Evolutionary conservation across 2,113 vertebrate species (phyloP).

Genomic region (Ranitomeya imitator): DNA sequence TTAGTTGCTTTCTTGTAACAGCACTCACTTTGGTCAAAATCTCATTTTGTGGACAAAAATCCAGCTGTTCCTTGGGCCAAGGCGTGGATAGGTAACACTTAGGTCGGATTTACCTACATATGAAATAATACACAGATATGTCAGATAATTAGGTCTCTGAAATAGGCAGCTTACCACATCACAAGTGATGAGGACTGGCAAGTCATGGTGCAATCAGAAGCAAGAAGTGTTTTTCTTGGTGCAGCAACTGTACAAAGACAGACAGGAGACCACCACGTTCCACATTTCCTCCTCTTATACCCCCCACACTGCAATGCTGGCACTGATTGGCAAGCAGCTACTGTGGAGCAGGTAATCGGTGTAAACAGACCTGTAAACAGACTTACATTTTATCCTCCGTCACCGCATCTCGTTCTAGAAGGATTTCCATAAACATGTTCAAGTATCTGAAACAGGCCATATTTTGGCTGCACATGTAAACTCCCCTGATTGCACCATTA

Average conservation of each 20-base stretch:
- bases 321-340: neutral
- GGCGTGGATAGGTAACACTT: slow-evolving; percentile 2
- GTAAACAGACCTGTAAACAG: neutral
- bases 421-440: neutral
- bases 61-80: neutral
- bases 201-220: slow-evolving; percentile 15
- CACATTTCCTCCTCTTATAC: neutral
- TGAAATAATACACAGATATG: slow-evolving; percentile 11
- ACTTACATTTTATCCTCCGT: neutral
- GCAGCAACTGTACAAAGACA: neutral
- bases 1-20: neutral
- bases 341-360: neutral
- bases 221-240: neutral
- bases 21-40: slow-evolving; percentile 19
- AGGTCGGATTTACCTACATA: neutral
- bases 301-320: neutral
- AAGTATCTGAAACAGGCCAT: neutral
- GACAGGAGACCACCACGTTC: neutral
- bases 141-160: neutral
- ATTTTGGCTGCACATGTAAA: slow-evolving; percentile 35
- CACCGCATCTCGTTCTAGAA: neutral
- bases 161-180: neutral
- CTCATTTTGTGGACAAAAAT: neutral
- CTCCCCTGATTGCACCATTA: neutral
- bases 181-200: neutral